Evolutionary conservation across 1,140 invertebrate genomes (phyloP).

Genomic region (Nebria ingens): DNA sequence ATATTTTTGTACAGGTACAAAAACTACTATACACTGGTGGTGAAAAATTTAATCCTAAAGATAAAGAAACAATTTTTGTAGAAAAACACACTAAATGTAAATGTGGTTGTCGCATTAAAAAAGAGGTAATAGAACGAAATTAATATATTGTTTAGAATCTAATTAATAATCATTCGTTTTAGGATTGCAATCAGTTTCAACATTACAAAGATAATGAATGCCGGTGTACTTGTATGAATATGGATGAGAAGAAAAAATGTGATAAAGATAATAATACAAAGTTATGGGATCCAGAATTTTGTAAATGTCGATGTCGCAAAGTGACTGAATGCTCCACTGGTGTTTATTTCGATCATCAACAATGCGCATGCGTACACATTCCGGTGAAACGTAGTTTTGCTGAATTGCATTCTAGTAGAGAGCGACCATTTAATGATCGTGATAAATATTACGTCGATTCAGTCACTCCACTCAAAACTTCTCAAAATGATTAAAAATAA

Average conservation of each 20-base stretch:
- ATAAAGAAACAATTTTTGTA: constrained; percentile 37
- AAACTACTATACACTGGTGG: constrained; percentile 32
- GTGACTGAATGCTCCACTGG: constrained; percentile 46
- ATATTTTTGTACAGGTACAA: constrained; percentile 22
- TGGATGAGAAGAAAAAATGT: constrained; percentile 48
- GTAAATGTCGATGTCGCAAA: constrained; percentile 46
- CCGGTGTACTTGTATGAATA: constrained; percentile 46
- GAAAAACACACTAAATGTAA: constrained; percentile 50
- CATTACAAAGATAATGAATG: constrained; percentile 44
- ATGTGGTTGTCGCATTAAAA: constrained; percentile 48
- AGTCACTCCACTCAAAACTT: not conserved
- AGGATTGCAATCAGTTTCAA: constrained; percentile 50
- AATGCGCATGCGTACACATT: constrained; percentile 43
- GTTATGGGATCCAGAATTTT: constrained; percentile 47
- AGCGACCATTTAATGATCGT: not conserved
- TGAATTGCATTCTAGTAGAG: not conserved
- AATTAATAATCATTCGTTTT: constrained; percentile 20
- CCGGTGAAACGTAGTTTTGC: constrained; percentile 15
- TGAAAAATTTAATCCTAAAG: constrained; percentile 25
- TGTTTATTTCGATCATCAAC: constrained; percentile 43
- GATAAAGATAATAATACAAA: constrained; percentile 36
- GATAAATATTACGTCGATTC: not conserved
- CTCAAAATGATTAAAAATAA: not conserved
- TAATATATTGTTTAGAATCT: constrained; percentile 13
- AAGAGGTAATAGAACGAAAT: constrained; percentile 36